Percentiles rank a stretch among this genome's conserved stretches.
Evolutionary conservation across 2,113 vertebrate species (phyloP).

Genomic region (Psephotus haematonotus): DNA sequence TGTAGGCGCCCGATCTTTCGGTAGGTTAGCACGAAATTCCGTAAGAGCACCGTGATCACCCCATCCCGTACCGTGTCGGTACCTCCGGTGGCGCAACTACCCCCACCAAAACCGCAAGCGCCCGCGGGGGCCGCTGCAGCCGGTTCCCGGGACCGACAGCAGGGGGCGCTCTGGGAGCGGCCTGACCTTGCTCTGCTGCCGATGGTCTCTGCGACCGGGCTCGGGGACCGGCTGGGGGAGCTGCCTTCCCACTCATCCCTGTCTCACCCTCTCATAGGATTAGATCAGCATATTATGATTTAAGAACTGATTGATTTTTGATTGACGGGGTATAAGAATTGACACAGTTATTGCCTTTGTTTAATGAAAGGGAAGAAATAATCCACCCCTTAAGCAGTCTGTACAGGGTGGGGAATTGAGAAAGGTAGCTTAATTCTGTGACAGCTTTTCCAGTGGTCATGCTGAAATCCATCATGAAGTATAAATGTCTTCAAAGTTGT

Average conservation of each 20-base stretch:
- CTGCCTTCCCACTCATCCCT: background rate
- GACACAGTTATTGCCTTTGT: background rate
- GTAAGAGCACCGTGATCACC: fast-evolving
- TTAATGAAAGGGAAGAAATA: background rate
- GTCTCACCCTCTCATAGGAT: fast-evolving
- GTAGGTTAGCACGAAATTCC: fast-evolving
- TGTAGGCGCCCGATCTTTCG: too few species aligned
- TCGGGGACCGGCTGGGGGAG: background rate
- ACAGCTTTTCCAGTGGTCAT: background rate
- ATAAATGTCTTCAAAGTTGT: background rate
- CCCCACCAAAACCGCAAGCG: background rate
- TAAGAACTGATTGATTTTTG: too few species aligned
- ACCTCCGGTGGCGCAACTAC: background rate
- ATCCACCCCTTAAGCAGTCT: background rate
- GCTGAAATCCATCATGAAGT: background rate
- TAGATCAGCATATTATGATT: fast-evolving
- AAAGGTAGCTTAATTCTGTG: background rate
- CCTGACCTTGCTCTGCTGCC: background rate
- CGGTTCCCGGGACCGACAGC: background rate
- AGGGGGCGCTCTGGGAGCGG: background rate
- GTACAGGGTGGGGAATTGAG: fast-evolving
- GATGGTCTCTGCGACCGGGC: background rate
- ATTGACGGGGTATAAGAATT: background rate
- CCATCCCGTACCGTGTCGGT: background rate
- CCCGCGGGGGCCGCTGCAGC: background rate